These are phyloP conservation scores for Nipponacmea schrenckii DNA, from an alignment of 2,888 invertebrate genomes.

Conservation along the genomic window DNA sequence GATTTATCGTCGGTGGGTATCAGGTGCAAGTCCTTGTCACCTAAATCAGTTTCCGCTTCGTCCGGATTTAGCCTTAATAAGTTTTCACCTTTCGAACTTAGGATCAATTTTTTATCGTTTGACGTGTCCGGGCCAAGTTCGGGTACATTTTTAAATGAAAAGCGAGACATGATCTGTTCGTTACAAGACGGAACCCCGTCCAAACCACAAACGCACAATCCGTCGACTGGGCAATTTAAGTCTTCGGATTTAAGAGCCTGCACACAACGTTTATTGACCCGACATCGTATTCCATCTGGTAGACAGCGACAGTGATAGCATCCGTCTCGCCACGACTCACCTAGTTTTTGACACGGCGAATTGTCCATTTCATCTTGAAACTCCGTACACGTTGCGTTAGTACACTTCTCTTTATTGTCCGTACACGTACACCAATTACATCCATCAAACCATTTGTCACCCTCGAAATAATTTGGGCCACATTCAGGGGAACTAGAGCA, in stretches of 20 bases:
- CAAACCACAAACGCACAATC: constrained; percentile 32
- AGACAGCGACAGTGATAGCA: constrained; percentile 31
- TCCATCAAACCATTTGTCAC: constrained; percentile 39
- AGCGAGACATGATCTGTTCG: background rate
- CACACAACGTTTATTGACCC: constrained; percentile 23
- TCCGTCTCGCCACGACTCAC: constrained; percentile 31
- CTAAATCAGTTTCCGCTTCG: background rate
- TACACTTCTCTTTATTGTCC: constrained; percentile 20
- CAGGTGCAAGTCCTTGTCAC: background rate
- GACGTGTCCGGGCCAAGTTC: background rate
- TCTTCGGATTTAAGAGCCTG: constrained; percentile 15
- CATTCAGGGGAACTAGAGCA: constrained; percentile 12
- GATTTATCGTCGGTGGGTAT: background rate
- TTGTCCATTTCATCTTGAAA: background rate
- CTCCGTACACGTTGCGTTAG: constrained; percentile 23
- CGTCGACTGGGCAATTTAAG: constrained; percentile 22
- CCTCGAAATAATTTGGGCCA: constrained; percentile 15
- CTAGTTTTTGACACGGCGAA: constrained; percentile 9
- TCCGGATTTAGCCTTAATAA: background rate
- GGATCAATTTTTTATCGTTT: background rate
- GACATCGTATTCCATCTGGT: constrained; percentile 26
- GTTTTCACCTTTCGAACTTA: background rate
- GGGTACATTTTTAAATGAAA: background rate
- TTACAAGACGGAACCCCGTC: constrained; percentile 34
- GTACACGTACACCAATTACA: constrained; percentile 37